These are phyloP conservation scores for Urocyon cinereoargenteus DNA, from an alignment of 2,797 vertebrate genomes.

Conservation along the genomic window DNA sequence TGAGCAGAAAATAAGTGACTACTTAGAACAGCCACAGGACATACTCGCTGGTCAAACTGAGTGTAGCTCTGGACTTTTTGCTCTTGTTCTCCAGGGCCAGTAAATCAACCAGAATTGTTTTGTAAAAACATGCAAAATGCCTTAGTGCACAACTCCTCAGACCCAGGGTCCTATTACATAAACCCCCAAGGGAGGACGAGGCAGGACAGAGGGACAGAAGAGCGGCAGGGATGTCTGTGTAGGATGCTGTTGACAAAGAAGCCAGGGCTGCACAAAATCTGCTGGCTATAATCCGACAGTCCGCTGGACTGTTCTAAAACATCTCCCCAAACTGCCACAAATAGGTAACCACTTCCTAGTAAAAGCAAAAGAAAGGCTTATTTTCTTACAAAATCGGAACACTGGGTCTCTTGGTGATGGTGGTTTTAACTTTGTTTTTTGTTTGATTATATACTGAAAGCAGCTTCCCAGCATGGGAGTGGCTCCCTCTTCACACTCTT, in stretches of 20 bases:
- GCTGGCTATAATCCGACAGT: neutral
- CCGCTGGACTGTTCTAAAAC: neutral
- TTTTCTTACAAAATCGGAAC: neutral
- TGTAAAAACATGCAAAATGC: neutral
- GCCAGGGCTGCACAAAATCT: neutral
- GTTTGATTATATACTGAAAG: neutral
- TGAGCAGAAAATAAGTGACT: neutral
- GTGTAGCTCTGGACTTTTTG: neutral
- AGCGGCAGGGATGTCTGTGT: too few species aligned
- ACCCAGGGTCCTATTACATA: neutral
- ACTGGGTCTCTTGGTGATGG: neutral
- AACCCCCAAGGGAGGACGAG: neutral
- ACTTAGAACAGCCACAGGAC: neutral
- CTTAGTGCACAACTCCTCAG: neutral
- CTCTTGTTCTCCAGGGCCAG: neutral
- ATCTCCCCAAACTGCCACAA: neutral
- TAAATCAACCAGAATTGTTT: neutral
- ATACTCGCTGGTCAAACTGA: neutral
- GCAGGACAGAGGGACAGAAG: fast-evolving
- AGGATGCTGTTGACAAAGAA: neutral
- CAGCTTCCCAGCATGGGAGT: neutral
- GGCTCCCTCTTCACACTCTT: neutral
- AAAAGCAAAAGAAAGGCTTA: neutral
- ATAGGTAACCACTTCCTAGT: neutral
- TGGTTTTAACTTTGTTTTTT: neutral